Percentiles rank a stretch among this genome's conserved stretches.
These are phyloP conservation scores for Apodemia zela DNA, from an alignment of 2,888 invertebrate species.

Conservation along the genomic window DNA sequence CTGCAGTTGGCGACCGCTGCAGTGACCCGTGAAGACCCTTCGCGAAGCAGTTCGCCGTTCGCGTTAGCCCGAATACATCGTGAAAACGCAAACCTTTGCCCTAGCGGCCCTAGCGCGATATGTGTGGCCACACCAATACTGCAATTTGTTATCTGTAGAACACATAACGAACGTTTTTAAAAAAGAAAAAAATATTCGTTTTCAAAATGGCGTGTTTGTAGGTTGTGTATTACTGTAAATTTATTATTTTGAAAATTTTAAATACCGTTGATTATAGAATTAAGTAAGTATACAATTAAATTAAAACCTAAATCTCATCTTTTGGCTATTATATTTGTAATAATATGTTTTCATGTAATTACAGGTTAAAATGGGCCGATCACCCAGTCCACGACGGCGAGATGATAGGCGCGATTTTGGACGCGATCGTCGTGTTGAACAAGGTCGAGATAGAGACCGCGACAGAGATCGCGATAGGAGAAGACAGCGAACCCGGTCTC, in stretches of 20 bases:
- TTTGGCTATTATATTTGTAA: neutral
- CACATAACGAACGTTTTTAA: constrained; percentile 34
- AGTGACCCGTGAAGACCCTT: too few species aligned
- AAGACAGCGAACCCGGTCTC: constrained; percentile 61
- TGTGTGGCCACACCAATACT: neutral
- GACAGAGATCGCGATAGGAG: constrained; percentile 66
- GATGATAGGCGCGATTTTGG: constrained; percentile 43
- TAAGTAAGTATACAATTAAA: constrained; percentile 46
- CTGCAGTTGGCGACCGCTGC: too few species aligned
- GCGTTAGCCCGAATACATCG: too few species aligned
- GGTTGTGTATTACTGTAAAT: constrained; percentile 62
- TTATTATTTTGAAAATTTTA: constrained; percentile 55
- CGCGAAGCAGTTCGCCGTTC: too few species aligned
- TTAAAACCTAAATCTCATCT: neutral
- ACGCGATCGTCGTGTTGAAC: constrained; percentile 36
- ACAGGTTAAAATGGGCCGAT: constrained; percentile 65
- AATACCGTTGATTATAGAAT: constrained; percentile 58
- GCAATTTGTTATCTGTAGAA: constrained; percentile 28
- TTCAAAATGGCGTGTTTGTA: constrained; percentile 71
- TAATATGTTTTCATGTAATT: constrained; percentile 21
- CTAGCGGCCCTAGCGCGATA: too few species aligned
- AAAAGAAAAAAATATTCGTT: constrained; percentile 37
- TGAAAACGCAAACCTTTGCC: too few species aligned
- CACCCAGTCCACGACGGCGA: constrained; percentile 73
- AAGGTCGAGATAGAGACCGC: constrained; percentile 48